Evolutionary conservation across 2,888 invertebrate species (phyloP).

Genomic region (Cosmopolites sordidus): DNA sequence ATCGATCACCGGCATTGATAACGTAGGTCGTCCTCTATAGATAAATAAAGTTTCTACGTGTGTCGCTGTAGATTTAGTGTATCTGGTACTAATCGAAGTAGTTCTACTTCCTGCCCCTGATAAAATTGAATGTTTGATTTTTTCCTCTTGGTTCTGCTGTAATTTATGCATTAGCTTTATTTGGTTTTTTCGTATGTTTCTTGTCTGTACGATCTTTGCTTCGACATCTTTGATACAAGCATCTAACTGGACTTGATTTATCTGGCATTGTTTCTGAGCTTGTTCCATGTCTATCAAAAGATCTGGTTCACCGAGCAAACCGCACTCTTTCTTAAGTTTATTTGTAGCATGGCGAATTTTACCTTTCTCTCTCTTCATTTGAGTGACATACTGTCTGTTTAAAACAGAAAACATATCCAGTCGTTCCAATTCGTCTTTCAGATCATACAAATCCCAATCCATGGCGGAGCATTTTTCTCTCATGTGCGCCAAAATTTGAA

Average conservation of each 20-base stretch:
- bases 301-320: conserved; percentile 50
- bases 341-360: conserved; percentile 45
- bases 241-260: background rate
- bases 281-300: conserved; percentile 51
- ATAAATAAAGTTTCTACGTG: background rate
- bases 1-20: background rate
- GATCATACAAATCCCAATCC: conserved; percentile 38
- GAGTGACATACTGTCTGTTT: conserved; percentile 43
- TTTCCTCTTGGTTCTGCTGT: background rate
- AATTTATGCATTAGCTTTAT: background rate
- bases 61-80: background rate
- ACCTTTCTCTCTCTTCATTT: conserved; percentile 45
- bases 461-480: conserved; percentile 51
- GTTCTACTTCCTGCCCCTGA: too few relatives aligned
- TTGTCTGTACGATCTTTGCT: background rate
- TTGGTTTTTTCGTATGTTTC: conserved; percentile 9
- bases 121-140: background rate
- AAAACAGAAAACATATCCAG: background rate
- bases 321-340: conserved; percentile 48
- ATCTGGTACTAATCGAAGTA: too few relatives aligned
- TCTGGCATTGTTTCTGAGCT: background rate
- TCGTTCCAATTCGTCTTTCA: conserved; percentile 22
- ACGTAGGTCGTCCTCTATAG: background rate
- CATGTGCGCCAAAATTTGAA: conserved; percentile 52
- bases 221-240: conserved; percentile 1